These are phyloP conservation scores for Lissocephala sabroskyi DNA, from an alignment of 2,888 invertebrate species.

Conservation along the genomic window DNA sequence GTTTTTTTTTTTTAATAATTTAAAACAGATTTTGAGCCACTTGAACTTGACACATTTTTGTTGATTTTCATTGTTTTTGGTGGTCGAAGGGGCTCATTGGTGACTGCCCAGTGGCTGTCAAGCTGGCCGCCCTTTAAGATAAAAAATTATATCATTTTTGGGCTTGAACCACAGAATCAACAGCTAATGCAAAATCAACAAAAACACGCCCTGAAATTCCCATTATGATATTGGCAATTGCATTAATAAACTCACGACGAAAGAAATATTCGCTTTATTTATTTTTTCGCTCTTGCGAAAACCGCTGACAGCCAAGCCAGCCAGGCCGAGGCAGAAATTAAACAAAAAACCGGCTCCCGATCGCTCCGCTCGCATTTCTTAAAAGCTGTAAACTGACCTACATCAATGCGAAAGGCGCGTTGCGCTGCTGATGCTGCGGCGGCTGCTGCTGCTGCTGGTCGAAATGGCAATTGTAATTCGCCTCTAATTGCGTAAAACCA, in stretches of 20 bases:
- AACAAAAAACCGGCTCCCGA: constrained; percentile 46
- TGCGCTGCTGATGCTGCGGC: constrained; percentile 2
- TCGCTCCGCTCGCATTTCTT: constrained; percentile 30
- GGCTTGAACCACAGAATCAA: constrained; percentile 6
- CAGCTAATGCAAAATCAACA: constrained; percentile 8
- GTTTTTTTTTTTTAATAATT: too few relatives aligned
- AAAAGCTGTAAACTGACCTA: constrained; percentile 59
- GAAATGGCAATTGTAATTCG: constrained; percentile 41
- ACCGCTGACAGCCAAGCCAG: constrained; percentile 23
- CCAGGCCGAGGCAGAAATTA: constrained; percentile 1
- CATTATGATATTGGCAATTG: constrained; percentile 36
- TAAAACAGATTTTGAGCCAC: constrained; percentile 12
- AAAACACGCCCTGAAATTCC: constrained; percentile 1
- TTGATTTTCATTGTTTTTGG: constrained; percentile 5
- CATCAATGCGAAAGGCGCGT: constrained; percentile 43
- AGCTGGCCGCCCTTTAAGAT: not conserved
- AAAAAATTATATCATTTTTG: not conserved
- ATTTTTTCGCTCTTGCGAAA: constrained; percentile 39
- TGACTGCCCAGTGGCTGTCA: constrained; percentile 7
- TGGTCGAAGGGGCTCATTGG: constrained; percentile 31
- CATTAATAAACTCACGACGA: constrained; percentile 33
- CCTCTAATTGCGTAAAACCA: constrained; percentile 49
- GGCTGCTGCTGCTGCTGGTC: constrained; percentile 32
- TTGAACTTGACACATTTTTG: constrained; percentile 54
- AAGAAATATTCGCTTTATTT: constrained; percentile 1